A percentile compares a stretch with the other conserved stretches of the same genome.
phyloP scores from a whole-genome alignment of 2,797 vertebrate species.

The Fringilla coelebs region DNA sequence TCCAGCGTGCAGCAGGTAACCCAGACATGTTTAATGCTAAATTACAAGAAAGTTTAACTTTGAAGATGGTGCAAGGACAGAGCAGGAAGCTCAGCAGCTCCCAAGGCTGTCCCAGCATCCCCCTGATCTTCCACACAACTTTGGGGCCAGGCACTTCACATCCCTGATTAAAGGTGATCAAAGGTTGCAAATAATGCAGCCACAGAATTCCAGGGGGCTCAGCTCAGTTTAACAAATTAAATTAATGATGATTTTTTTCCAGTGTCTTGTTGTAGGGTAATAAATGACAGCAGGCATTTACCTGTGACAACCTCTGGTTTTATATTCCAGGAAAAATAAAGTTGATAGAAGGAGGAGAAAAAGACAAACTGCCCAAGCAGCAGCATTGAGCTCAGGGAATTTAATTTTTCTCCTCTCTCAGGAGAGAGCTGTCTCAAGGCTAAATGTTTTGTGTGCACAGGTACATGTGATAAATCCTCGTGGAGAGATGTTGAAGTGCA shows the following conservation, averaged over 20 bases:
- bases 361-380: neutral
- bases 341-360: neutral
- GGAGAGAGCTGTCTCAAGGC: slow-evolving; percentile 20
- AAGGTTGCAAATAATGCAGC: neutral
- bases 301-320: neutral
- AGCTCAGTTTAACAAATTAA: neutral
- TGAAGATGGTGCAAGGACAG: neutral
- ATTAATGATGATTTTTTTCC: neutral
- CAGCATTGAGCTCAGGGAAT: neutral
- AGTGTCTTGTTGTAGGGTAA: neutral
- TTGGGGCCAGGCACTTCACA: neutral
- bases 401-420: neutral
- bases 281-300: neutral
- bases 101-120: neutral
- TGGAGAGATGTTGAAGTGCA: neutral
- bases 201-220: neutral
- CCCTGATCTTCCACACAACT: neutral
- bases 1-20: neutral
- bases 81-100: neutral
- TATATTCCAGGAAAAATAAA: neutral
- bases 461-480: neutral
- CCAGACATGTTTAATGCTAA: neutral
- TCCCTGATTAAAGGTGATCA: neutral
- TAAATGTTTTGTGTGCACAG: neutral
- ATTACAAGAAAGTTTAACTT: neutral